Percentiles rank a stretch among this genome's conserved stretches.
Conservation (phyloP, 2,113 vertebrate species). For the Tragelaphus imberbis region DNA sequence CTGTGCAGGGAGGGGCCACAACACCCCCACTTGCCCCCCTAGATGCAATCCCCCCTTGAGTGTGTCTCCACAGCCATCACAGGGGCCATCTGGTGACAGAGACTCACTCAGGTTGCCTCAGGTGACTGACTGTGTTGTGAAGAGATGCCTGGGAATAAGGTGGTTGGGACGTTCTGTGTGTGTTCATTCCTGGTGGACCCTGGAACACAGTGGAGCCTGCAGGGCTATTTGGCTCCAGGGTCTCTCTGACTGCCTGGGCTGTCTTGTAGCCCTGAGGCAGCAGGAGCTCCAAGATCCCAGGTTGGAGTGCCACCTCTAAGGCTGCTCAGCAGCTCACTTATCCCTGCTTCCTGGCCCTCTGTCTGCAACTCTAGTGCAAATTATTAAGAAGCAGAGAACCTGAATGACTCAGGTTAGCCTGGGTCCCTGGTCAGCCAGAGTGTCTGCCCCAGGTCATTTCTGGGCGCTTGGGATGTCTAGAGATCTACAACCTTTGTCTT, state of each 20-base stretch:
- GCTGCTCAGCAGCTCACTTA: neutral
- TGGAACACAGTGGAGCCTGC: neutral
- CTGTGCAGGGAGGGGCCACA: neutral
- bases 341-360: neutral
- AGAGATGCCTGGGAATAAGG: neutral
- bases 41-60: neutral
- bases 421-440: neutral
- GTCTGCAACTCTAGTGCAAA: neutral
- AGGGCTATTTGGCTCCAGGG: neutral
- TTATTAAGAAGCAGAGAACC: neutral
- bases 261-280: neutral
- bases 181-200: neutral
- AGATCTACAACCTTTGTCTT: neutral
- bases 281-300: neutral
- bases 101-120: neutral
- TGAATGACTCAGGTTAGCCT: neutral
- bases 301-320: neutral
- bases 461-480: neutral
- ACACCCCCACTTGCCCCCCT: neutral
- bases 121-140: neutral
- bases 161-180: neutral
- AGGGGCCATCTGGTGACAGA: neutral
- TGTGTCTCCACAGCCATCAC: neutral
- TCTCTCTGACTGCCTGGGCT: neutral
- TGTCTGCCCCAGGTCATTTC: neutral